Base-by-base conservation (phyloP, 2,888 invertebrate species). In the Prosapia bicincta region DNA sequence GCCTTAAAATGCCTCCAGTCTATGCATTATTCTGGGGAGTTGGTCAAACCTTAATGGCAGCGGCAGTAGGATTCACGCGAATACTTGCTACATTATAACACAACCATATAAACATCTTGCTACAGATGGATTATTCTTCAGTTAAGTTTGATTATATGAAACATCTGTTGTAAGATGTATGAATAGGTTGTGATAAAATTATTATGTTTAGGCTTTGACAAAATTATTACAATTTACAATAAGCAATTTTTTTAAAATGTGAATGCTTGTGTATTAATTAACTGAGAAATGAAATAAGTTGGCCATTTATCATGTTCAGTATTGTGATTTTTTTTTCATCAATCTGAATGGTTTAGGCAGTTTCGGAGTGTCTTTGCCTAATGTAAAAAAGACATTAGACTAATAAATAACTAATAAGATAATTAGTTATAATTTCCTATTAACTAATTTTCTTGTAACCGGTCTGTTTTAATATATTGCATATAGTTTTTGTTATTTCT, bases 11-110 rank as follows among this genome's bases (percentile, higher is more conserved):
- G 96, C 91, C 93, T 78, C 94, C 96, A 66, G 89, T 96, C 77
- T 95, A 97, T 85, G 97, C 97, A 73, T 90, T 97, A 86, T 89
- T 97, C 81, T 98, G 97, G 95, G 98, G 98, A 75, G 92, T 96
- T 72, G 97, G 97, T 79, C 97, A 97, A 86, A 98, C 98, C 74
- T 88, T 95, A 78, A 87, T 96, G 68, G 93, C 95, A 70, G 94
- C 94, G 79, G 93, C 95, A 81, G 91, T 98, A 82, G 97, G 97
- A 76, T 97, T 96, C 84, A 96, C 96, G 78, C 90, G 97, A 84
- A 95, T 98, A 81, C 88, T 98, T 82, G 97, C 97, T 72, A 97
- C 97, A 76, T 89, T 97, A 76, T 79, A 79, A 78, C 78, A 75
- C 66, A 54, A 54, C 54, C 54, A 9, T 20, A 54, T 20, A 54